A percentile compares a stretch with the other conserved stretches of the same genome.
phyloP scores from a whole-genome alignment of 2,888 invertebrate species.

The Pammene aurita region DNA sequence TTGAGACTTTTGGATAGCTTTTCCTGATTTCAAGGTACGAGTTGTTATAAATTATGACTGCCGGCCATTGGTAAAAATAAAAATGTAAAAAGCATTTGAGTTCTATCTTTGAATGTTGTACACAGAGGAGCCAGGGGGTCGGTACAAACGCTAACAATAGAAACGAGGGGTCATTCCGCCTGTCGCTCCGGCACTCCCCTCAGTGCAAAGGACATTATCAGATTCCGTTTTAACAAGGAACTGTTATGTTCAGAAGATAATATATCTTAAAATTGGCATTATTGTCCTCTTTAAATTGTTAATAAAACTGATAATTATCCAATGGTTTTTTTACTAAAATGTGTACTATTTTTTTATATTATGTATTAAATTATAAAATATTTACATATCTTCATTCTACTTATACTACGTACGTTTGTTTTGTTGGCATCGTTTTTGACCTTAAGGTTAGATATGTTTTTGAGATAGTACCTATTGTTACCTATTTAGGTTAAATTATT shows the following conservation, averaged over 20 bases:
- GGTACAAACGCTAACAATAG: constrained; percentile 16
- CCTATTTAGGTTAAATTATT: no score
- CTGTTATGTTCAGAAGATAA: background rate
- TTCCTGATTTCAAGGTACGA: no score
- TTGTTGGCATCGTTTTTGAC: no score
- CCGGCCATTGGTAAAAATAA: background rate
- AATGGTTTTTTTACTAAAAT: no score
- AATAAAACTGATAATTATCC: background rate
- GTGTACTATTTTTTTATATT: no score
- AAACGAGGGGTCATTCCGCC: background rate
- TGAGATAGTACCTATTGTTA: no score
- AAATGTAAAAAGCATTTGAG: background rate
- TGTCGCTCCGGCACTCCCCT: background rate
- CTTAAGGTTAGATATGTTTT: no score
- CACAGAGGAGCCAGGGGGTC: background rate
- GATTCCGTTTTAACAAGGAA: constrained; percentile 5
- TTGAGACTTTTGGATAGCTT: no score
- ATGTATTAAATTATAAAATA: no score
- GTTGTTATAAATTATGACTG: no score
- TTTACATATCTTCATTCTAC: no score
- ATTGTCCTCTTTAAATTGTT: background rate
- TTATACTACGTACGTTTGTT: no score
- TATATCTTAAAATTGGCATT: background rate
- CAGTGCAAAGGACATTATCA: constrained; percentile 11
- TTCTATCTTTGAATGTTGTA: constrained; percentile 3